phyloP scores from a whole-genome alignment of 2,113 vertebrate genomes.

The Glareola pratincola region DNA sequence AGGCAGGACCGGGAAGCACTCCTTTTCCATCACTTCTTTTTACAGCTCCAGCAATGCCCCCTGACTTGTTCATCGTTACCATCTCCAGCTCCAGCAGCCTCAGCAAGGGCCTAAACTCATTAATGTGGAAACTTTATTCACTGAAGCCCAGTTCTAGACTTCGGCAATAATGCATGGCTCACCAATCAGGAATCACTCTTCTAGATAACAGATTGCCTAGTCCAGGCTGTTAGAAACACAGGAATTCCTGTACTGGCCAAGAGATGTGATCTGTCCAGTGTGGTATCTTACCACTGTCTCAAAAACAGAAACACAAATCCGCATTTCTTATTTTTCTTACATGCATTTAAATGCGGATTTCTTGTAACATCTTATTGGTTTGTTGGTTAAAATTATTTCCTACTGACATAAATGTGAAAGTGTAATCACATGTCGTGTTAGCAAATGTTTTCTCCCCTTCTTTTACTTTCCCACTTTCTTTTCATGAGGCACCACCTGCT shows the following conservation, averaged over 20 bases:
- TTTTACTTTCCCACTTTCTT: neutral
- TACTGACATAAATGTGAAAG: neutral
- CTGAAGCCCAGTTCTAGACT: neutral
- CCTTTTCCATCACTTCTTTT: neutral
- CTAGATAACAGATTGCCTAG: neutral
- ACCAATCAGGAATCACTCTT: neutral
- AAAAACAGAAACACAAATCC: neutral
- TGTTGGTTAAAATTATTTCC: neutral
- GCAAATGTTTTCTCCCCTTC: neutral
- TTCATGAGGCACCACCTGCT: neutral
- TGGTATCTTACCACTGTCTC: neutral
- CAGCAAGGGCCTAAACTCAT: neutral
- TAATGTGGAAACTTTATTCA: neutral
- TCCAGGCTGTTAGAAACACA: neutral
- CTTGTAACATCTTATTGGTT: neutral
- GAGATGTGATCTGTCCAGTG: neutral
- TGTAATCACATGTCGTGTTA: accelerated
- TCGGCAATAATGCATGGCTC: neutral
- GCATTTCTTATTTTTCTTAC: neutral
- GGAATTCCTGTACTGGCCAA: accelerated
- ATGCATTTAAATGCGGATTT: accelerated
- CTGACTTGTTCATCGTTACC: neutral
- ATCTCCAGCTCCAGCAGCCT: neutral
- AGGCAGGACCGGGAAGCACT: neutral
- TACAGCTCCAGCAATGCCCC: neutral